Evolutionary conservation across 2,888 invertebrate genomes (phyloP), one percentile per base, ranked within the genome.

Genomic region (Lysandra coridon): DNA sequence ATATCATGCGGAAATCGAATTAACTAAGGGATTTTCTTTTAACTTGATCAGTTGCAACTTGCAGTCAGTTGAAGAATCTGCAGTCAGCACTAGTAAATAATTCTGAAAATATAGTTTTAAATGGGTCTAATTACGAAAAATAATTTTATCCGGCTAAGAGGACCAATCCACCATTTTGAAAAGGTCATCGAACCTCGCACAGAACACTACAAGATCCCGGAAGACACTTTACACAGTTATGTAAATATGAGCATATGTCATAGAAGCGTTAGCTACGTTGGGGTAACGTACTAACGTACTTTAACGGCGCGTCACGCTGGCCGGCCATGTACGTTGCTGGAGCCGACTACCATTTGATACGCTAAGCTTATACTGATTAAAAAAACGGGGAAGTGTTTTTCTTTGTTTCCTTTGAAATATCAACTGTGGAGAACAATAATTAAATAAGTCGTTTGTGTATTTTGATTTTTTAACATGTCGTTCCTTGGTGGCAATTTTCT

Each of bases 251-350:
- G 53, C 76, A 76, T 57, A 76, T 76, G 76, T 76, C 76, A 76
- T 76, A 75, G 75, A 75, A 44, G 75, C 75, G 69, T 37, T 69
- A 69, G 69, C 69, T 69, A 49, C 75, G 75, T 75, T 75, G 37
- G 75, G 75, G 75, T 80, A 81, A 79, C 80, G 73, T 62, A 81
- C 82, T 80, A 74, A 78, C 79, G 80, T 77, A 80, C 82, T 80
- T 82, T 83, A 83, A 82, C 83, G 81, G 81, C 79, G 80, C 82
- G 83, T 83, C 80, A 82, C 83, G 83, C 79, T 81, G 78, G 64
- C 57, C 80, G 80, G 74, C 37, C 49, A 60, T n/a, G 17, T 12
- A 37, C 69, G 69, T 69, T 69, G 69, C 75, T 75, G 44, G 5
- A 44, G 23, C 44, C 7, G n/a, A 7, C 12, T 75, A 23, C 23